phyloP scores from a whole-genome alignment of 2,888 invertebrate genomes.

The Platycheirus albimanus region DNA sequence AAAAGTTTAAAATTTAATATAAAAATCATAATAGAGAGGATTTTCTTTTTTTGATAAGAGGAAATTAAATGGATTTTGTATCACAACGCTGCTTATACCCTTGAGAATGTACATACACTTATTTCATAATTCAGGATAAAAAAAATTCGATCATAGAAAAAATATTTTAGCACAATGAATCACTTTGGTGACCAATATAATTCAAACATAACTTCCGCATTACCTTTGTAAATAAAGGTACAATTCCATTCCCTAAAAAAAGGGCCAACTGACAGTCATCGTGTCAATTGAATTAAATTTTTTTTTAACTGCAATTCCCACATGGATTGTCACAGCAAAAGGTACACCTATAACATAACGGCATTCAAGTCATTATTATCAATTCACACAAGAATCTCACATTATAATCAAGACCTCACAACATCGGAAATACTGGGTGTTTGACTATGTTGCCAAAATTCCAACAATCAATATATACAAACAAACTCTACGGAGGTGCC shows the following conservation, averaged over 20 bases:
- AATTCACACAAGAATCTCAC: conserved; percentile 43
- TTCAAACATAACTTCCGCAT: background rate
- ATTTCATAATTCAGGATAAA: no score
- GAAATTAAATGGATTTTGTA: no score
- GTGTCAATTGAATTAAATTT: conserved; percentile 10
- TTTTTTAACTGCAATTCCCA: conserved; percentile 28
- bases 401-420: conserved; percentile 70
- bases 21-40: no score
- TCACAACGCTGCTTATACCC: no score
- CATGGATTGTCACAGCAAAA: conserved; percentile 64
- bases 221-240: background rate
- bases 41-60: no score
- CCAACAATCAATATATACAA: conserved; percentile 55
- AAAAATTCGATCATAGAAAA: no score
- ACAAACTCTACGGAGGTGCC: conserved; percentile 67
- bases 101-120: no score
- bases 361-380: conserved; percentile 53
- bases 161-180: no score
- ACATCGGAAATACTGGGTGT: conserved; percentile 36
- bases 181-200: no score
- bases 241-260: background rate
- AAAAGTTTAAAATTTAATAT: no score
- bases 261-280: background rate
- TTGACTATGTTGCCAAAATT: conserved; percentile 68
- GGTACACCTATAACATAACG: conserved; percentile 64